These are phyloP conservation scores for Pogoniulus pusillus DNA, from an alignment of 2,797 vertebrate species.

Conservation along the genomic window DNA sequence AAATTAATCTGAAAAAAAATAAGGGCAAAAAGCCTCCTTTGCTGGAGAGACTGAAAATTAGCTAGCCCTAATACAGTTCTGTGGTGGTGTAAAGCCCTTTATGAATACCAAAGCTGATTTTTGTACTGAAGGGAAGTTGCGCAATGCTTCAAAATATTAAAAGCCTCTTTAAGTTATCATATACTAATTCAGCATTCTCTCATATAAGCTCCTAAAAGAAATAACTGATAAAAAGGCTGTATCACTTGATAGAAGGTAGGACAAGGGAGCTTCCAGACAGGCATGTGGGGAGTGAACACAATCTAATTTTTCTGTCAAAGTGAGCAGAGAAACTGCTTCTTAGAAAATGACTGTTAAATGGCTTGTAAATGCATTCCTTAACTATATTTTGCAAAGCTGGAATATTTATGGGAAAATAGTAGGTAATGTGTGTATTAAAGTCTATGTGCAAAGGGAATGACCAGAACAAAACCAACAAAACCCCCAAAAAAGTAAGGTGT, in stretches of 20 bases:
- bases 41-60: background rate
- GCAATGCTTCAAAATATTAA: background rate
- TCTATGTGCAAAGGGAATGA: background rate
- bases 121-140: background rate
- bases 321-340: background rate
- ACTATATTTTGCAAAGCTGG: fast-evolving
- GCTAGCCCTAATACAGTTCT: background rate
- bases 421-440: fast-evolving
- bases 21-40: background rate
- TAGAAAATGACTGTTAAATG: background rate
- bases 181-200: background rate
- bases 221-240: fast-evolving
- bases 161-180: background rate
- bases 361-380: background rate
- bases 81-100: background rate
- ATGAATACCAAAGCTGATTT: background rate
- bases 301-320: background rate
- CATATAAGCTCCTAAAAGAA: background rate
- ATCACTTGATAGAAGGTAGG: background rate
- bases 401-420: background rate
- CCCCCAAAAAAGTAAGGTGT: fast-evolving
- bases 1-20: background rate
- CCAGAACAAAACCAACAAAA: background rate
- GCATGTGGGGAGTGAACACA: fast-evolving
- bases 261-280: background rate